Evolutionary conservation across 1,140 invertebrate species (phyloP).

Genomic region (Latrodectus geometricus): DNA sequence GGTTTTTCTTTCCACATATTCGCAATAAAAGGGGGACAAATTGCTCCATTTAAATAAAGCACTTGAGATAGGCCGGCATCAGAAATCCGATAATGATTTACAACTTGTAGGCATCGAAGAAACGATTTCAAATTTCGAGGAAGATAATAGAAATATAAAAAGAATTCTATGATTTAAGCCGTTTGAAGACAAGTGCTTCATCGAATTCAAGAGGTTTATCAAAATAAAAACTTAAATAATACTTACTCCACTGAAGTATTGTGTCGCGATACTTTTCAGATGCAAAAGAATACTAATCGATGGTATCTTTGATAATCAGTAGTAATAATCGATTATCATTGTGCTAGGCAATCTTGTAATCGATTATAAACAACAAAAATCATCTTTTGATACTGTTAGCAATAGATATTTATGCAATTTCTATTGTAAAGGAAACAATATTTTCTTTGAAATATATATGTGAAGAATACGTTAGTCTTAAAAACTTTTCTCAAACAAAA

Average conservation of each 20-base stretch:
- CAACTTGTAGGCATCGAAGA: constrained; percentile 36
- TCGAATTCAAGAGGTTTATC: constrained; percentile 9
- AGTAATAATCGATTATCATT: constrained; percentile 22
- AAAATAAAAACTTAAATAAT: constrained; percentile 44
- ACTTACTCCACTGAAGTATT: constrained; percentile 17
- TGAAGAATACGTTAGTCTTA: too few species aligned
- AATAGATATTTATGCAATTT: neutral
- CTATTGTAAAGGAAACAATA: neutral
- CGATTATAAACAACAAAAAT: neutral
- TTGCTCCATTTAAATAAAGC: constrained; percentile 56
- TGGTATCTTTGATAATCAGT: neutral
- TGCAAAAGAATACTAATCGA: constrained; percentile 25
- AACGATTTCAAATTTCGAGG: constrained; percentile 23
- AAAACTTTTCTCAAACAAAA: too few species aligned
- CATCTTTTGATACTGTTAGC: neutral
- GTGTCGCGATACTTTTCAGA: neutral
- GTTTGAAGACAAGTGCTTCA: constrained; percentile 45
- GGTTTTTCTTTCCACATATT: constrained; percentile 37
- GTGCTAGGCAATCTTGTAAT: neutral
- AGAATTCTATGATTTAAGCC: constrained; percentile 43
- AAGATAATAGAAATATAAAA: constrained; percentile 49
- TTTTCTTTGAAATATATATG: too few species aligned
- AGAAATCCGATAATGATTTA: constrained; percentile 60
- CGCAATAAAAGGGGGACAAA: constrained; percentile 47
- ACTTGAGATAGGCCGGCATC: constrained; percentile 34